These are phyloP conservation scores for Abrostola tripartita DNA, from an alignment of 2,888 invertebrate genomes.

Conservation along the genomic window DNA sequence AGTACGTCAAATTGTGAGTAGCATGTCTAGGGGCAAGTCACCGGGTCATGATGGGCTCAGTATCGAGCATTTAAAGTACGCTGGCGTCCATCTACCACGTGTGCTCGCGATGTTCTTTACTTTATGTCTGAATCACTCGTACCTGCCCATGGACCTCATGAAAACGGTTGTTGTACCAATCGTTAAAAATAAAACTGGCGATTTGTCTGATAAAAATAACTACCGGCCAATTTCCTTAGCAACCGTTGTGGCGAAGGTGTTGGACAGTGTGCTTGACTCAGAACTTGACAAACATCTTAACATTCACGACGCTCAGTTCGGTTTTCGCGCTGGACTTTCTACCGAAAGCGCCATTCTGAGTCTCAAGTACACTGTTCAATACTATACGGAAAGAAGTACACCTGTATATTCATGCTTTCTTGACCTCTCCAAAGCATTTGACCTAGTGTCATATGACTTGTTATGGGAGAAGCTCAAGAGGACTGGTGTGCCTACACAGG, in stretches of 20 bases:
- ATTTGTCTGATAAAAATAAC: not conserved
- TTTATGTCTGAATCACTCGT: not conserved
- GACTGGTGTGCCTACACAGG: not conserved
- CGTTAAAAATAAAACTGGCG: not conserved
- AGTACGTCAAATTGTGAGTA: not conserved
- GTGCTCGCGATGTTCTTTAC: not conserved
- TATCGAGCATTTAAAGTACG: not conserved
- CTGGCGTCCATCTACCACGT: too few relatives aligned
- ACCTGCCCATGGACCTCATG: not conserved
- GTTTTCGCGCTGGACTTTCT: not conserved
- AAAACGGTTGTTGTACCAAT: not conserved
- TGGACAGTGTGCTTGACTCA: not conserved
- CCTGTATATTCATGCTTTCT: not conserved
- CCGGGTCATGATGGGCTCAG: not conserved
- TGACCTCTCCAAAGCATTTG: not conserved
- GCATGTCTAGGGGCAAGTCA: not conserved
- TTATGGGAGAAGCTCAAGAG: constrained; percentile 6
- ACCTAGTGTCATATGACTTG: constrained; percentile 9
- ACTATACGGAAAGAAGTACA: constrained; percentile 3
- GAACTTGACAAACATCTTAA: not conserved
- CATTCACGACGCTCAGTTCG: not conserved
- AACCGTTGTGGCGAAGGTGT: not conserved
- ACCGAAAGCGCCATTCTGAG: constrained; percentile 8
- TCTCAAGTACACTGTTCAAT: constrained; percentile 8
- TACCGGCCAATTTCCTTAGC: not conserved